Conservation (phyloP, 2,113 vertebrate species). For the Patagioenas fasciata region DNA sequence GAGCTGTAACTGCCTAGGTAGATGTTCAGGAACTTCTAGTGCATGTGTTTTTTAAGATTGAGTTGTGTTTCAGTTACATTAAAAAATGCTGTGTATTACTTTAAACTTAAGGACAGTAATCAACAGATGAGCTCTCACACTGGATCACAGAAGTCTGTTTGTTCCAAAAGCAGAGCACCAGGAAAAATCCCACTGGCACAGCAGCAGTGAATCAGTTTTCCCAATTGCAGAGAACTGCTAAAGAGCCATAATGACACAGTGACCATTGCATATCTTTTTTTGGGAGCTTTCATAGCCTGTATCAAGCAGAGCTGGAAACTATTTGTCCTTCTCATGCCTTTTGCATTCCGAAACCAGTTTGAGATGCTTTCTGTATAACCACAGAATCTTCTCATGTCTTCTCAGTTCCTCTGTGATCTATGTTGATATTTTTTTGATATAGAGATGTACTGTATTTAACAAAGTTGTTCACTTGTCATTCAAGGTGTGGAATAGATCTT, state of each 20-base stretch:
- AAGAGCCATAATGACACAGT: background rate
- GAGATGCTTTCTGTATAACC: background rate
- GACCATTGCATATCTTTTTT: background rate
- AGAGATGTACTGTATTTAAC: background rate
- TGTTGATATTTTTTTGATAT: background rate
- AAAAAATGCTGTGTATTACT: background rate
- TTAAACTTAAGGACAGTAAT: background rate
- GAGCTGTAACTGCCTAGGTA: background rate
- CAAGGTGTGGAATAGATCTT: background rate
- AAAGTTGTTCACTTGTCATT: background rate
- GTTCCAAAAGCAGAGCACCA: background rate
- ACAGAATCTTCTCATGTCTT: background rate
- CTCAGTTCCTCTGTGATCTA: background rate
- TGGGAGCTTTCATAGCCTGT: background rate
- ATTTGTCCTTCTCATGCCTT: background rate
- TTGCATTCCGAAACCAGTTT: background rate
- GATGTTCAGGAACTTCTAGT: background rate
- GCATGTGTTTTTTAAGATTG: background rate
- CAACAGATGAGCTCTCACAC: background rate
- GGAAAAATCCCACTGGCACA: background rate
- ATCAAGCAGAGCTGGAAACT: background rate
- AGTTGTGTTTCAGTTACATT: background rate
- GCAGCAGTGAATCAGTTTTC: background rate
- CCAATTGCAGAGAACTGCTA: background rate
- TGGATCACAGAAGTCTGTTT: background rate